phyloP scores from a whole-genome alignment of 2,113 vertebrate genomes.

The Hippocampus zosterae region DNA sequence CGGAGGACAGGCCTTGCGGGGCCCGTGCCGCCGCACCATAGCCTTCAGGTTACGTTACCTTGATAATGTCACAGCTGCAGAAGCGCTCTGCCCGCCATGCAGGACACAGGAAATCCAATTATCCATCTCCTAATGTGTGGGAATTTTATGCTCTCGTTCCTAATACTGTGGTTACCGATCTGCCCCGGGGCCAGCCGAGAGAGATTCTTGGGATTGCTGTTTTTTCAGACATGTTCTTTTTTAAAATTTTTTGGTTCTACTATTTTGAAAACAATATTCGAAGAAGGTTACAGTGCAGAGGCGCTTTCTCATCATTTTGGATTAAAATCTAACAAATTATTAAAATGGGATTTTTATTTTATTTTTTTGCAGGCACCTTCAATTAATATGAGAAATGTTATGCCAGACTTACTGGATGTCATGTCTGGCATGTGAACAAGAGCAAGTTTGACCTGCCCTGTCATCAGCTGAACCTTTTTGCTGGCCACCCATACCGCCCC shows the following conservation, averaged over 20 bases:
- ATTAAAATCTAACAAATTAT: neutral
- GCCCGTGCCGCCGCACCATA: constrained; percentile 48
- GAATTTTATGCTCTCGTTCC: constrained; percentile 64
- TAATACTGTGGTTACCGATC: constrained; percentile 49
- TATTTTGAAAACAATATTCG: constrained; percentile 41
- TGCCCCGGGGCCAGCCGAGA: constrained; percentile 39
- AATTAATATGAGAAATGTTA: neutral
- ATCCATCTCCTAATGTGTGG: constrained; percentile 62
- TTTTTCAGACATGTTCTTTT: neutral
- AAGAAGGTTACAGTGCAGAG: constrained; percentile 15
- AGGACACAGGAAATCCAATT: constrained; percentile 69
- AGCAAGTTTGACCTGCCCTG: constrained; percentile 17
- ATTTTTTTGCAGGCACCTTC: neutral
- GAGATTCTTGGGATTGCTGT: constrained; percentile 43
- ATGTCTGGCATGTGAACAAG: neutral
- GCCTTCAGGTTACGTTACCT: constrained; percentile 75
- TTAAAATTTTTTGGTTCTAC: constrained; percentile 28
- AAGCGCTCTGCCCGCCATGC: constrained; percentile 54
- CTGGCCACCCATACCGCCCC: constrained; percentile 24
- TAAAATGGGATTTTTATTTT: neutral
- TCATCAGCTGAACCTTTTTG: constrained; percentile 41
- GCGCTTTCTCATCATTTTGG: constrained; percentile 8
- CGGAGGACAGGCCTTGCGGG: constrained; percentile 63
- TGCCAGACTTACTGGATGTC: constrained; percentile 6
- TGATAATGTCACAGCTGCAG: constrained; percentile 72